Evolutionary conservation across 2,113 vertebrate genomes (phyloP), one percentile per base, ranked within the genome.

Genomic region (Psammodynastes pulverulentus): DNA sequence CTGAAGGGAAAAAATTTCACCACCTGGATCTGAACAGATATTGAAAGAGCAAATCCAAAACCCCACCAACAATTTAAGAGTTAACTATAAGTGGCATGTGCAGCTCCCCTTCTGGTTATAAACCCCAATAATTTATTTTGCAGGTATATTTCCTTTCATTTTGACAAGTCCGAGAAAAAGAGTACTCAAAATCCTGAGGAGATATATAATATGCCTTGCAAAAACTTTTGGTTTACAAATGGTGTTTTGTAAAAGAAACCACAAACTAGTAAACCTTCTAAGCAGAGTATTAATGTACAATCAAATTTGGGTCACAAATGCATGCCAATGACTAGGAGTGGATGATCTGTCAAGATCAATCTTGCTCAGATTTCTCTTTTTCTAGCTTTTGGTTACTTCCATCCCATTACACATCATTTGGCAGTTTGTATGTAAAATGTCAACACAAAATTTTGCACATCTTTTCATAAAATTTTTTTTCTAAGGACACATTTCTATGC

Each of bases 11-110:
- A 93, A 94, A 93, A 92, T 24, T 93, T 84, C 17, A 9, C 86
- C 91, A 94, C 91, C 87, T 93, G 93, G 89, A 96, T 89, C 72
- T 94, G 90, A 93, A 92, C 26, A 94, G 93, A 95, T 89, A 87
- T 1, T 1, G 39, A 91, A 93, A 87, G n/a, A 95, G 93, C 26
- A 93, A 93, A 93, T 72, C 56, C 72, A 95, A 52, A 93, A 93
- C 94, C 94, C 87, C 52, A 88, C 54, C 48, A 90, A 23, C 39
- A 88, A 53, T 79, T n/a, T 48, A 89, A 86, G 52, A 84, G 79
- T 90, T 90, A 91, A 89, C 51, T 62, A 21, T 13, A 89, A 91
- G 34, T 91, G 93, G 95, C 0, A 0, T 29, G 87, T 8, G 34
- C 53, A 24, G 12, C 92, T 89, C 91, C 89, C 89, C n/a, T 92